Conservation (phyloP, 2,888 invertebrate genomes). For the Pinctada fucata region DNA sequence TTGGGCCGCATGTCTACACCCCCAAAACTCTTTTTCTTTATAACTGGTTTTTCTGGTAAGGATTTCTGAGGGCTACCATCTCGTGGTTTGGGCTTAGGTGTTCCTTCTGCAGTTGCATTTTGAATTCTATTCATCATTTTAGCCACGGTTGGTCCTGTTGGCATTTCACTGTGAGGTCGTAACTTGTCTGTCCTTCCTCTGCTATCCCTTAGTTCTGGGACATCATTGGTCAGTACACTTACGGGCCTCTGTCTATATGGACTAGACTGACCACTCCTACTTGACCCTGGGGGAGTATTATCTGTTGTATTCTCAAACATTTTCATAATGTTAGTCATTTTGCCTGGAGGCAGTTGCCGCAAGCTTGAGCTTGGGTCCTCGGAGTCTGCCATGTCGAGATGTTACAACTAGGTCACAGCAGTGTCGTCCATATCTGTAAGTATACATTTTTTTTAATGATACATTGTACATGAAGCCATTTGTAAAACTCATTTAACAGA, state of each 20-base stretch:
- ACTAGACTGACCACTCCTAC: neutral
- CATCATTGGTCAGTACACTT: neutral
- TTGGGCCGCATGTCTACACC: neutral
- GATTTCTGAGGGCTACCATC: constrained; percentile 14
- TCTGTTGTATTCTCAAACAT: constrained; percentile 50
- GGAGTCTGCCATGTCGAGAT: neutral
- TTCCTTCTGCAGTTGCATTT: neutral
- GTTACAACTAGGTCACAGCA: neutral
- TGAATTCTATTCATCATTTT: constrained; percentile 10
- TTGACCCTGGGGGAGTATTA: neutral
- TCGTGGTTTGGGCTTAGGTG: constrained; percentile 12
- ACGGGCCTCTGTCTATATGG: constrained; percentile 13
- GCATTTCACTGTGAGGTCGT: constrained; percentile 2
- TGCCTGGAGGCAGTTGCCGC: constrained; percentile 60
- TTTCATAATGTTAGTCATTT: constrained; percentile 58
- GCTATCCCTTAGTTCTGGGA: neutral
- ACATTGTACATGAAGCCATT: too few species aligned
- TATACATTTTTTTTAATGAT: too few species aligned
- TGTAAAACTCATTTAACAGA: too few species aligned
- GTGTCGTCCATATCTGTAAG: neutral
- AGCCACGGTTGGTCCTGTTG: neutral
- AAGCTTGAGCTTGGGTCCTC: constrained; percentile 45
- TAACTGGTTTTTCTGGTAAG: constrained; percentile 14
- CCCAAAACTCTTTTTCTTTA: constrained; percentile 30
- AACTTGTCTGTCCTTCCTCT: neutral